Base-by-base conservation (phyloP, 2,797 vertebrate genomes). In the Pteropus rufus region DNA sequence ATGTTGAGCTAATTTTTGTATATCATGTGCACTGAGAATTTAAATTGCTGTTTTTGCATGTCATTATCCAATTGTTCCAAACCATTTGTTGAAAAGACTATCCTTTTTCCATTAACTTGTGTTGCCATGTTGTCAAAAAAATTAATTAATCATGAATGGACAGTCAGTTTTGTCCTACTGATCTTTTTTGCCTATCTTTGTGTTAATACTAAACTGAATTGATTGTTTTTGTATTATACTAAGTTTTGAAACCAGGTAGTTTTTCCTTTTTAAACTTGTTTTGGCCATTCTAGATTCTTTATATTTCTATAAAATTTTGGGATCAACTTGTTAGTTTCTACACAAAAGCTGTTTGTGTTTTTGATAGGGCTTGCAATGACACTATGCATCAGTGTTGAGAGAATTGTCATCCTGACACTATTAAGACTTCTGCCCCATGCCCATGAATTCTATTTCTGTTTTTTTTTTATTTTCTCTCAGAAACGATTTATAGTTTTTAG, bases 121-220 rank as follows among this genome's bases (percentile, higher is more conserved):
- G 18, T 62, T 93, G 54, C 31, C 26, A 44, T 75, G 41, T 92
- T 93, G 86, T 82, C 16, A 86, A 94, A 87, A 87, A 87, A 82
- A 77, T 52, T 60, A 87, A 46, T 69, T 44, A 67, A n/a, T 10
- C 44, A 64, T 77, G 49, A 64, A 58, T 89, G 56, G 7, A 87
- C 49, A 72, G 46, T 75, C 58, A 82, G 2, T 83, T 93, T 7
- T 77, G 46, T 89, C 5, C 41, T 16, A 58, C 12, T 44, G 21
- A 86, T 69, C n/a, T n/a, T 29, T 29, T 93, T 69, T 54, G 7
- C 34, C 10, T 86, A 70, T 44, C 31, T 36, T 89, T 64, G 29
- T n/a, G 34, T 26, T 44, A 85, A 58, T 75, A 75, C 39, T 69
- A 81, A 85, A 80, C 52, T 49, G n/a, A 54, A 69, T 81, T 46